These are phyloP conservation scores for Furcifer pardalis DNA, from an alignment of 2,797 vertebrate species.

Conservation along the genomic window DNA sequence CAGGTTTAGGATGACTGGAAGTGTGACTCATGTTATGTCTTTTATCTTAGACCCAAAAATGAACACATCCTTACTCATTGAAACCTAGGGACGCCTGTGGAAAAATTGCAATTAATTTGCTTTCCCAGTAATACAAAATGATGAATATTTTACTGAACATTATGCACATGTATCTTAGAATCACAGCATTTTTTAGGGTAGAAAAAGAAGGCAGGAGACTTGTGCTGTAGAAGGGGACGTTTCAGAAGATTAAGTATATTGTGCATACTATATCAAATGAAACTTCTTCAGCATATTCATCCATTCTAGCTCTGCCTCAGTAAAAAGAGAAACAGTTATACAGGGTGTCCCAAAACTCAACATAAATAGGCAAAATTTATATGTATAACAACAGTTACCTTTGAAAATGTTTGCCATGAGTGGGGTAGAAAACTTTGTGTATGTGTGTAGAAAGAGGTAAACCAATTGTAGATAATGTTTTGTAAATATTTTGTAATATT, in stretches of 20 bases:
- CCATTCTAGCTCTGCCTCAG: not conserved
- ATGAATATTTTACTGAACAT: not conserved
- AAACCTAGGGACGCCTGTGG: not conserved
- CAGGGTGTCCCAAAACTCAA: too few species aligned
- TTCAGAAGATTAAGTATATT: not conserved
- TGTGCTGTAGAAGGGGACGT: not conserved
- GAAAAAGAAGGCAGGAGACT: not conserved
- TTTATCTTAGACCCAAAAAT: not conserved
- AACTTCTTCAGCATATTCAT: not conserved
- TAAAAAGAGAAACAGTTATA: not conserved
- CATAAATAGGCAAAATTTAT: too few species aligned
- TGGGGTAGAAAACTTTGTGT: too few species aligned
- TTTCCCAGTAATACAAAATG: not conserved
- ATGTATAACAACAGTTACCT: too few species aligned
- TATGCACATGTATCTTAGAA: not conserved
- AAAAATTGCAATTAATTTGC: not conserved
- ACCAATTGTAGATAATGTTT: too few species aligned
- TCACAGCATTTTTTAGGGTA: not conserved
- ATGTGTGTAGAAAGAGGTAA: too few species aligned
- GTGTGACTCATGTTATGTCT: conserved; percentile 3
- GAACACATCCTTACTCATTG: not conserved
- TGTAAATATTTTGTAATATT: too few species aligned
- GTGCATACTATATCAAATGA: not conserved
- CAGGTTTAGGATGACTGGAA: conserved; percentile 17
- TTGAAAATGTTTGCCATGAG: too few species aligned